Percentiles rank a stretch among this genome's conserved stretches.
Conservation (phyloP, 2,113 vertebrate species). For the Ameiurus melas region DNA sequence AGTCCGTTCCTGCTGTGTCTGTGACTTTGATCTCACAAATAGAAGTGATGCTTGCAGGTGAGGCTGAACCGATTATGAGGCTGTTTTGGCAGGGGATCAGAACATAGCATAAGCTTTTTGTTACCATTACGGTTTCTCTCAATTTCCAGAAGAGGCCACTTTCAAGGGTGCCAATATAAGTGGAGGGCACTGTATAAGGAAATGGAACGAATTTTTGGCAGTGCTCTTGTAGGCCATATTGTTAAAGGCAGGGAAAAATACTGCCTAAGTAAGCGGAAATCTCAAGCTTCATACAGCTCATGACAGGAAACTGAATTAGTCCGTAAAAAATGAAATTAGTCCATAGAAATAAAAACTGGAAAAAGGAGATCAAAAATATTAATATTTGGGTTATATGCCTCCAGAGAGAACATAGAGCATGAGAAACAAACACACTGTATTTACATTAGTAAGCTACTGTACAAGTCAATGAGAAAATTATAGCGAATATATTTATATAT, state of each 20-base stretch:
- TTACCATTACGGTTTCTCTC: not conserved
- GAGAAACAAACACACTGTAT: not conserved
- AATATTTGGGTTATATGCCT: not conserved
- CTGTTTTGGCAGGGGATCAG: not conserved
- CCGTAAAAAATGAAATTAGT: conserved; percentile 23
- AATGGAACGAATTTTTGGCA: not conserved
- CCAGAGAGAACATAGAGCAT: not conserved
- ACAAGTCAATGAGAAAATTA: not conserved
- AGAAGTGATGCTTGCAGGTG: not conserved
- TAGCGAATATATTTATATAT: not conserved
- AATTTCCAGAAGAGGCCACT: not conserved
- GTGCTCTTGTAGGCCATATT: not conserved
- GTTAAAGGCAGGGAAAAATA: not conserved
- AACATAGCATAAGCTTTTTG: not conserved
- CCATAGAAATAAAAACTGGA: not conserved
- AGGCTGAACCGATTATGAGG: not conserved
- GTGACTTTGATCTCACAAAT: not conserved
- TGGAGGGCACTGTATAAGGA: not conserved
- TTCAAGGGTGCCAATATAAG: too few relatives aligned
- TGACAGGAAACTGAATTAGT: conserved; percentile 46
- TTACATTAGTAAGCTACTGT: not conserved
- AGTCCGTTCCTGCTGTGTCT: not conserved
- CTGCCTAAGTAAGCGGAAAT: conserved; percentile 35
- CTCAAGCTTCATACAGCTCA: conserved; percentile 36
- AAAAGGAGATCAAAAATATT: not conserved